Evolutionary conservation across 1,140 invertebrate species (phyloP).

Genomic region (Diabrotica virgifera): DNA sequence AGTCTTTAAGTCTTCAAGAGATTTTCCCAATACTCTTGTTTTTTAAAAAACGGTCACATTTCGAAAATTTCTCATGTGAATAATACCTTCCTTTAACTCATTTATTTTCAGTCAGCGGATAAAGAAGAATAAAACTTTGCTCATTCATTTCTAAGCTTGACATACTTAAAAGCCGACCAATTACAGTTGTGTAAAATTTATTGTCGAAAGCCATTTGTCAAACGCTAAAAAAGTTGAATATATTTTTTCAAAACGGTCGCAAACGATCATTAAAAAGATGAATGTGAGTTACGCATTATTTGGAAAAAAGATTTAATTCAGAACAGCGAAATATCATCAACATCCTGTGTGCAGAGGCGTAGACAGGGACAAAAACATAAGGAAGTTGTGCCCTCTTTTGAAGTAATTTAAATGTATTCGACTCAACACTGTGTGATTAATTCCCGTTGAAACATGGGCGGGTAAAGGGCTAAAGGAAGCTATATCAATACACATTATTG

Average conservation of each 20-base stretch:
- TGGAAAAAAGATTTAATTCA: conserved; percentile 3
- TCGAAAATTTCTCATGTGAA: too few species aligned
- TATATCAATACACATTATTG: too few species aligned
- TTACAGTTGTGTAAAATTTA: conserved; percentile 3
- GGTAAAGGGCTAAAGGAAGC: too few species aligned
- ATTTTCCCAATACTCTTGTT: too few species aligned
- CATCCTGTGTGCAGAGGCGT: not conserved
- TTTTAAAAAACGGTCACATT: too few species aligned
- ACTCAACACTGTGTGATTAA: not conserved
- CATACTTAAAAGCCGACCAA: not conserved
- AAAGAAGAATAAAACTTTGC: too few species aligned
- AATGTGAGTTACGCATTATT: conserved; percentile 1
- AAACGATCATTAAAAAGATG: conserved; percentile 1
- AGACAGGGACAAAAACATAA: not conserved
- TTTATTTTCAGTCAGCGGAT: too few species aligned
- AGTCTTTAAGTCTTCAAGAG: too few species aligned
- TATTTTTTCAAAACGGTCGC: not conserved
- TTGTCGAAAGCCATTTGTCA: not conserved
- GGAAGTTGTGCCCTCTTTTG: not conserved
- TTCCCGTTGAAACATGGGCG: not conserved
- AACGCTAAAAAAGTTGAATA: not conserved
- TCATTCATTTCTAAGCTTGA: too few species aligned
- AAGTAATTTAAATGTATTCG: not conserved
- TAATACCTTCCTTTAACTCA: too few species aligned
- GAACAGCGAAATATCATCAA: conserved; percentile 2